Conservation (phyloP, 1,140 invertebrate species). For the Bicyclus anynana region DNA sequence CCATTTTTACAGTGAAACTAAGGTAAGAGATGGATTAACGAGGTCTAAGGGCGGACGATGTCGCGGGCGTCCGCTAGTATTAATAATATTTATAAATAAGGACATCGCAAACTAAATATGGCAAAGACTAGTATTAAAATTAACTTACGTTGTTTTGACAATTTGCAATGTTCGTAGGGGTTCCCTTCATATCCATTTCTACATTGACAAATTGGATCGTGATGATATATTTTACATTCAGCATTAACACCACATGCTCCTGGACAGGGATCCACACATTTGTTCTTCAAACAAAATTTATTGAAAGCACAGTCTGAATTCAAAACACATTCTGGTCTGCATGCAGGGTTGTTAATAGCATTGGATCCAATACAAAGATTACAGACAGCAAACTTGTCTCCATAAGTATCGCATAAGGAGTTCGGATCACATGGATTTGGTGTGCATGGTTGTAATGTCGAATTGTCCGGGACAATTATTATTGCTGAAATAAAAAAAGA, state of each 20-base stretch:
- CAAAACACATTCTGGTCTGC: conserved; percentile 86
- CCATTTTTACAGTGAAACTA: too few relatives aligned
- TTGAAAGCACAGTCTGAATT: conserved; percentile 88
- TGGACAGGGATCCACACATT: conserved; percentile 88
- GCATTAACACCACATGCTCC: conserved; percentile 90
- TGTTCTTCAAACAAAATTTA: conserved; percentile 85
- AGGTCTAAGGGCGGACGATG: too few relatives aligned
- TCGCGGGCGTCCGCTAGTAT: too few relatives aligned
- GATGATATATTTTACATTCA: conserved; percentile 85
- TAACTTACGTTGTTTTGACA: conserved; percentile 66
- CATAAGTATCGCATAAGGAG: conserved; percentile 82
- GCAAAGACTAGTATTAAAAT: too few relatives aligned
- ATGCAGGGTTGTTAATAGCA: conserved; percentile 82
- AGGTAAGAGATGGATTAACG: too few relatives aligned
- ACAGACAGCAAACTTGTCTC: conserved; percentile 86
- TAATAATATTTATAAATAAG: too few relatives aligned
- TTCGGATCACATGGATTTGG: conserved; percentile 87
- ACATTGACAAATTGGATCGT: conserved; percentile 88
- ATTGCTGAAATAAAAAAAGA: conserved; percentile 61
- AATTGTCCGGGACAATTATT: conserved; percentile 77
- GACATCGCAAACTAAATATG: too few relatives aligned
- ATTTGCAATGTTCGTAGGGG: conserved; percentile 87
- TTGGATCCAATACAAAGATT: conserved; percentile 84
- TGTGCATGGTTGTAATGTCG: conserved; percentile 80
- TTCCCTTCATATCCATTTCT: conserved; percentile 85